phyloP scores from a whole-genome alignment of 2,888 invertebrate genomes.

The Limnephilus marmoratus region DNA sequence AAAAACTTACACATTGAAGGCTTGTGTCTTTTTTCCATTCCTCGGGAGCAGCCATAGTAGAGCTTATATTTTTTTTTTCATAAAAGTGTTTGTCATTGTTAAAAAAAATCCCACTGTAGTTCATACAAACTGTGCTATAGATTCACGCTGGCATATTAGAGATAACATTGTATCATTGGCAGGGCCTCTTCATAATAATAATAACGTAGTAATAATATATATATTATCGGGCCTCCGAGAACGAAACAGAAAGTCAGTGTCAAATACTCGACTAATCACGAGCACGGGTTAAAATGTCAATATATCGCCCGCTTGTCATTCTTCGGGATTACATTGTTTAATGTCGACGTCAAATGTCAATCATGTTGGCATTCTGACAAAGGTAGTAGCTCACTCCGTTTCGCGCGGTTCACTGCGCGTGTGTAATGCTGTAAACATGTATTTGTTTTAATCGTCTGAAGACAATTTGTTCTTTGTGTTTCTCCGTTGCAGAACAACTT shows the following conservation, averaged over 20 bases:
- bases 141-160: not conserved
- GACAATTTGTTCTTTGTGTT: not conserved
- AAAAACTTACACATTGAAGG: too few relatives aligned
- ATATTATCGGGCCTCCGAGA: not conserved
- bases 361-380: slow-evolving; percentile 35
- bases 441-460: slow-evolving; percentile 20
- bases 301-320: slow-evolving; percentile 21
- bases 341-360: slow-evolving; percentile 47
- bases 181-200: not conserved
- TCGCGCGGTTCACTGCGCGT: slow-evolving; percentile 2
- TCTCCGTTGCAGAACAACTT: not conserved
- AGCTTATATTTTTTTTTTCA: not conserved
- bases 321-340: slow-evolving; percentile 43
- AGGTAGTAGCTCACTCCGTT: not conserved
- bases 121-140: not conserved
- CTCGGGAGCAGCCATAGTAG: not conserved
- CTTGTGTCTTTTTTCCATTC: not conserved
- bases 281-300: slow-evolving; percentile 13
- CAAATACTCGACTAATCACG: slow-evolving; percentile 4
- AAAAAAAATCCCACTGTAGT: not conserved
- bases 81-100: not conserved
- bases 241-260: slow-evolving; percentile 13
- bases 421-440: not conserved
- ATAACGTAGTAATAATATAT: not conserved
- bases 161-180: not conserved